A percentile compares a stretch with the other conserved stretches of the same genome.
Conservation (phyloP, 2,113 vertebrate species). For the Macroglossus sobrinus region DNA sequence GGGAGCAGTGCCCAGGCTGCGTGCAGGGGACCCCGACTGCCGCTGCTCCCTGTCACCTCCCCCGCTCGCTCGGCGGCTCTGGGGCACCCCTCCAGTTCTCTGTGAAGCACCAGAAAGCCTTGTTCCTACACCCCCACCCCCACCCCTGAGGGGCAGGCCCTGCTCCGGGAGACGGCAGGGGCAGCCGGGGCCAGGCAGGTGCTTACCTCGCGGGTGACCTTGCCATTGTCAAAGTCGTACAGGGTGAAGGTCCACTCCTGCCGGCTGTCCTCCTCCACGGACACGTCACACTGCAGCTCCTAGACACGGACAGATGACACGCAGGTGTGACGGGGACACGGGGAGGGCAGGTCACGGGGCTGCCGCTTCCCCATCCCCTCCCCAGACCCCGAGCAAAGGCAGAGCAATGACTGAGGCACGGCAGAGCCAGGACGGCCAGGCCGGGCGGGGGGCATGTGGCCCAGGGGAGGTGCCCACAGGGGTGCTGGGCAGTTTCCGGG, state of each 20-base stretch:
- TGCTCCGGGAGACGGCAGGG: background rate
- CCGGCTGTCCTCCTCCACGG: conserved; percentile 96
- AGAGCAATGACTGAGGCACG: background rate
- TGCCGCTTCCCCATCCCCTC: background rate
- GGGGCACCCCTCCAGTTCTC: background rate
- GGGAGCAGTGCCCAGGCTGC: background rate
- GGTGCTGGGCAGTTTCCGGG: background rate
- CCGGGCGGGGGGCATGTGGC: rapidly evolving
- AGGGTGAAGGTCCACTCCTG: conserved; percentile 99
- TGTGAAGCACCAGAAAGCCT: background rate
- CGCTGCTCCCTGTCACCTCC: background rate
- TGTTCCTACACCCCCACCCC: too few species aligned
- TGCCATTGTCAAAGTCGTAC: conserved; percentile 98
- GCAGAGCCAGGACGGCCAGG: background rate
- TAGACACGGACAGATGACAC: conserved; percentile 81
- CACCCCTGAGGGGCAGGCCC: too few species aligned
- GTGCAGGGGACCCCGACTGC: rapidly evolving
- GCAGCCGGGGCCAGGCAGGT: rapidly evolving
- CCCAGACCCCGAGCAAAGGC: background rate
- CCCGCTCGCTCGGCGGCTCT: background rate
- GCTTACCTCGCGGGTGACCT: conserved; percentile 98
- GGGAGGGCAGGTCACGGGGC: background rate
- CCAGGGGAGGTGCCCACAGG: background rate
- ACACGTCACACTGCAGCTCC: conserved; percentile 98
- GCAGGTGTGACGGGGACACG: background rate